Evolutionary conservation across 2,888 invertebrate species (phyloP), one percentile per base, ranked within the genome.

Genomic region (Phortica okadai): DNA sequence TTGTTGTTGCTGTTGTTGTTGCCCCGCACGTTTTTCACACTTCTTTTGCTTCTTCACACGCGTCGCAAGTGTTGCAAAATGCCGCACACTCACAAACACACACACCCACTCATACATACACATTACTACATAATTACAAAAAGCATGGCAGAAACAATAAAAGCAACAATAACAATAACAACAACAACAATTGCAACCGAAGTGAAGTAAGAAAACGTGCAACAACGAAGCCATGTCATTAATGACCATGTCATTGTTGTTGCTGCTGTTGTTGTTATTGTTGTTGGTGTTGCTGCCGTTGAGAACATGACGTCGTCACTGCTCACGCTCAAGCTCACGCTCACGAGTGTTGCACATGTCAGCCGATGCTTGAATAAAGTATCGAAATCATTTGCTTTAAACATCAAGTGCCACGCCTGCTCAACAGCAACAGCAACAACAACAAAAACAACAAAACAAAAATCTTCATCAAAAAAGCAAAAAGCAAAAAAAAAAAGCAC

Each of bases 91-190:
- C 72, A 6, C 33, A 44, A 69, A 42, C 77, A 73, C 21, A 66
- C 44, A 69, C 56, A 76, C 33, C 41, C 41, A 73, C 62, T 50
- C 58, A 83, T 84, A 86, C 86, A 84, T 85, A 87, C 86, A 78
- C 83, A 87, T 78, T 85, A 84, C 87, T 87, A 86, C 79, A 84
- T 87, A 84, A 87, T 84, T 87, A 85, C 86, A 82, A 81, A 72
- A 14, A 33, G 64, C 64, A 8, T 33, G 11, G 10, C 33, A 21
- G 11, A 41, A 42, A 41, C 42, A 42, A 42, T 41, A 11, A 66
- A n/a, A 66, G 64, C 11, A 50, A 11, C 50, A 11, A 50, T 21
- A 21, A 21, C n/a, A n/a, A n/a, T 2, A 58, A n/a, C 41, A 42
- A 14, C n/a, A 42, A 66, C n/a, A 14, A n/a, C 54, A n/a, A 10